These are phyloP conservation scores for Diadophis punctatus DNA, from an alignment of 2,113 vertebrate species.

Conservation along the genomic window DNA sequence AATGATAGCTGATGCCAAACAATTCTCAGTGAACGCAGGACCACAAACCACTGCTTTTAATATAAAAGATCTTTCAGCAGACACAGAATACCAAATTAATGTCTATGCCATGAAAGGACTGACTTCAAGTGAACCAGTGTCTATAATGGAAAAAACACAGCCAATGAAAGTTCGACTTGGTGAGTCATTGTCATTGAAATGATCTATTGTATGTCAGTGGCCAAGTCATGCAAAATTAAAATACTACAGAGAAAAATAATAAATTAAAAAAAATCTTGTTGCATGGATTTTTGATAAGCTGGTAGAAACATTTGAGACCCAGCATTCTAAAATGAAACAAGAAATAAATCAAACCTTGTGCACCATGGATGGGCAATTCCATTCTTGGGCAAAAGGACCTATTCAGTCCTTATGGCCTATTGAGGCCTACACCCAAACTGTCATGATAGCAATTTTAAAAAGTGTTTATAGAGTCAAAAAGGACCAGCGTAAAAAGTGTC, in stretches of 20 bases:
- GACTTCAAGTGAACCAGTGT: slow-evolving; percentile 81
- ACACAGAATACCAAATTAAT: slow-evolving; percentile 87
- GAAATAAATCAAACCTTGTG: not conserved
- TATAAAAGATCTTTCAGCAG: slow-evolving; percentile 83
- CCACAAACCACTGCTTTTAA: slow-evolving; percentile 75
- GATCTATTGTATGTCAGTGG: not conserved
- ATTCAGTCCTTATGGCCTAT: not conserved
- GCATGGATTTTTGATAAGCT: not conserved
- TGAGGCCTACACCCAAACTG: not conserved
- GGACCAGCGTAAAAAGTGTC: not conserved
- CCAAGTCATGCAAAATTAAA: not conserved
- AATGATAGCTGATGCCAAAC: slow-evolving; percentile 77
- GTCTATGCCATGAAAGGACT: slow-evolving; percentile 85
- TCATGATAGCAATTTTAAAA: not conserved
- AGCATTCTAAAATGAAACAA: not conserved
- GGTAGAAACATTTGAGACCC: not conserved
- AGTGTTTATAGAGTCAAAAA: not conserved
- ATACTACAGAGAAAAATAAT: not conserved
- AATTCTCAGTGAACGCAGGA: slow-evolving; percentile 81
- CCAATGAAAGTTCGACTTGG: slow-evolving; percentile 86
- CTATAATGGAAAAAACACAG: slow-evolving; percentile 83
- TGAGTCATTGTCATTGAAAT: slow-evolving; percentile 65
- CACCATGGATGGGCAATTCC: not conserved
- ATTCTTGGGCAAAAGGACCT: not conserved
- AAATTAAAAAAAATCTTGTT: not conserved